phyloP scores from a whole-genome alignment of 2,888 invertebrate genomes.

The Tipula unca region DNA sequence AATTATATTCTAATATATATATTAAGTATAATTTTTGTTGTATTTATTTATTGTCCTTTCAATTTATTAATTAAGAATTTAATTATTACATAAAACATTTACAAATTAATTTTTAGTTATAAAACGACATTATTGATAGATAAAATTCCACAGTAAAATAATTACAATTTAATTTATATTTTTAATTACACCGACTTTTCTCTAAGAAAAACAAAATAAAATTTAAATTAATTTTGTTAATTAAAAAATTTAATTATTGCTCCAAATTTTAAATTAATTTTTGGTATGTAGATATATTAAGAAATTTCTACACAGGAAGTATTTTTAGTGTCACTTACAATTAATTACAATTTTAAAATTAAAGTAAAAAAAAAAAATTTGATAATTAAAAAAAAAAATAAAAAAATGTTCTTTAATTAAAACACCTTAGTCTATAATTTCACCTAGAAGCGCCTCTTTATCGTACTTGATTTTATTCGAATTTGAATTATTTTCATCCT shows the following conservation, averaged over 20 bases:
- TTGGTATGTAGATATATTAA: background rate
- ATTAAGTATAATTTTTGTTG: background rate
- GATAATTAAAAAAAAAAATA: background rate
- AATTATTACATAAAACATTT: constrained; percentile 8
- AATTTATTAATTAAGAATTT: background rate
- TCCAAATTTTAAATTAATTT: background rate
- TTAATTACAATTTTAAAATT: background rate
- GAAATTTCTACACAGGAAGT: background rate
- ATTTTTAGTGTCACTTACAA: background rate
- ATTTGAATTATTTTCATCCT: constrained; percentile 23
- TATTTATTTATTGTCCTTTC: constrained; percentile 2
- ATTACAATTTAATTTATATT: background rate
- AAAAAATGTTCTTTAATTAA: background rate
- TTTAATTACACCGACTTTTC: background rate
- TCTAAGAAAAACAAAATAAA: background rate
- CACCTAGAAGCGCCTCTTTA: background rate
- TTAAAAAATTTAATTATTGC: background rate
- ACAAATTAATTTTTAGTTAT: background rate
- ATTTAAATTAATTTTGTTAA: background rate
- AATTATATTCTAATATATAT: too few species aligned
- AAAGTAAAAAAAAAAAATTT: background rate
- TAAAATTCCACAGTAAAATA: background rate
- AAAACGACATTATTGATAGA: background rate
- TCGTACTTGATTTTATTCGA: constrained; percentile 24
- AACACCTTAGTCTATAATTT: background rate